Percentiles rank a stretch among this genome's conserved stretches.
These are phyloP conservation scores for Rhadina sibilatrix DNA, from an alignment of 2,113 vertebrate species.

Conservation along the genomic window DNA sequence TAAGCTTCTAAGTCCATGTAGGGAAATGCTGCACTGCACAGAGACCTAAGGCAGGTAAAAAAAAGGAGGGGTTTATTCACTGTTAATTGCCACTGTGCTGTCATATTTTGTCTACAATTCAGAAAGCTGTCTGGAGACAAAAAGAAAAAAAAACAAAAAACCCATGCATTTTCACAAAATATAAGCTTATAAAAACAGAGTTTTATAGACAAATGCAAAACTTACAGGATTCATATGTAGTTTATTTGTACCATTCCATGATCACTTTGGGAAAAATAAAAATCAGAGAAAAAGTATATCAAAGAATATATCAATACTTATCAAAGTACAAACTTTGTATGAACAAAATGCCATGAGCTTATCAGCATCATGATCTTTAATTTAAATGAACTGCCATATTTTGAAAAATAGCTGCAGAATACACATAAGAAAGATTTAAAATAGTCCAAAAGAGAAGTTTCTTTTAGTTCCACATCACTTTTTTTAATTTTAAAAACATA, in stretches of 20 bases:
- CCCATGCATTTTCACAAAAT: not conserved
- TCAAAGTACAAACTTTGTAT: not conserved
- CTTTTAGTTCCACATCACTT: not conserved
- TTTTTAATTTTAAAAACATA: not conserved
- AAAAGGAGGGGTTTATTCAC: not conserved
- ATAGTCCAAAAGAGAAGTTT: not conserved
- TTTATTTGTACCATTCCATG: not conserved
- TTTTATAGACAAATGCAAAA: not conserved
- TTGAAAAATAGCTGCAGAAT: not conserved
- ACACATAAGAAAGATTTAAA: not conserved
- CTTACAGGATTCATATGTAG: no score
- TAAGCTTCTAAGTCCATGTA: not conserved
- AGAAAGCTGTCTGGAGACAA: not conserved
- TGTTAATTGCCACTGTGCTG: not conserved
- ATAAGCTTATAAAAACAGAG: not conserved
- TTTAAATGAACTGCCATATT: not conserved
- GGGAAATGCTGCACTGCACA: not conserved
- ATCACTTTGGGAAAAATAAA: not conserved
- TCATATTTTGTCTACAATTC: not conserved
- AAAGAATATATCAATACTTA: not conserved
- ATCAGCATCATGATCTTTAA: fast-evolving
- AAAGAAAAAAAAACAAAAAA: no score
- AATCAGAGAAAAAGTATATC: not conserved
- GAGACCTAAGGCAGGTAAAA: not conserved
- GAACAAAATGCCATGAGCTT: not conserved